These are phyloP conservation scores for Gadus macrocephalus DNA, from an alignment of 2,113 vertebrate species.

Conservation along the genomic window DNA sequence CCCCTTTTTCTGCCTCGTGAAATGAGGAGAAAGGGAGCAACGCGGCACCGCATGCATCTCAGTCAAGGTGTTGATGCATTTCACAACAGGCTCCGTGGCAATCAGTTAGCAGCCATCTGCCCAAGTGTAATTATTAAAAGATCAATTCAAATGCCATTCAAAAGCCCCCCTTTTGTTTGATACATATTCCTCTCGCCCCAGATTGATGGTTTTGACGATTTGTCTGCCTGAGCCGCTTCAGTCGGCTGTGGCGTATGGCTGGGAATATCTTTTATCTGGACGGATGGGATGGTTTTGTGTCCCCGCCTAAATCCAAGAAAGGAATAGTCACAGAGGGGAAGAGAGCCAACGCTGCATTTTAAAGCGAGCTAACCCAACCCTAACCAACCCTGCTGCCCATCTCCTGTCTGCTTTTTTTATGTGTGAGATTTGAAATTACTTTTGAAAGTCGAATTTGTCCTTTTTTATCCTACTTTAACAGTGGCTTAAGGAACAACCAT, in stretches of 20 bases:
- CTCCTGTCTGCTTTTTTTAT: too few relatives aligned
- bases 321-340: not conserved
- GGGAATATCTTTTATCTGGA: not conserved
- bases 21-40: not conserved
- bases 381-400: too few relatives aligned
- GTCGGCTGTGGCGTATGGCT: slow-evolving; percentile 5
- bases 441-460: too few relatives aligned
- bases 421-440: too few relatives aligned
- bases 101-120: slow-evolving; percentile 41
- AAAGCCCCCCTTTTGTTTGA: not conserved
- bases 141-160: slow-evolving; percentile 44
- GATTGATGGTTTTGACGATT: slow-evolving; percentile 36
- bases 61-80: slow-evolving; percentile 18
- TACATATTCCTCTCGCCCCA: not conserved
- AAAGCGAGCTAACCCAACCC: too few relatives aligned
- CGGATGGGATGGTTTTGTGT: not conserved
- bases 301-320: slow-evolving; percentile 31
- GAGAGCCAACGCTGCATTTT: too few relatives aligned
- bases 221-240: slow-evolving; percentile 6
- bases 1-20: too few relatives aligned
- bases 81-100: slow-evolving; percentile 28
- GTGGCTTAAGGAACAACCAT: too few relatives aligned
- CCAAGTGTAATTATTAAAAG: slow-evolving; percentile 39
- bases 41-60: not conserved
- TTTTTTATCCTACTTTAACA: too few relatives aligned